These are phyloP conservation scores for Dorcus hopei DNA, from an alignment of 2,888 invertebrate genomes.

Conservation along the genomic window DNA sequence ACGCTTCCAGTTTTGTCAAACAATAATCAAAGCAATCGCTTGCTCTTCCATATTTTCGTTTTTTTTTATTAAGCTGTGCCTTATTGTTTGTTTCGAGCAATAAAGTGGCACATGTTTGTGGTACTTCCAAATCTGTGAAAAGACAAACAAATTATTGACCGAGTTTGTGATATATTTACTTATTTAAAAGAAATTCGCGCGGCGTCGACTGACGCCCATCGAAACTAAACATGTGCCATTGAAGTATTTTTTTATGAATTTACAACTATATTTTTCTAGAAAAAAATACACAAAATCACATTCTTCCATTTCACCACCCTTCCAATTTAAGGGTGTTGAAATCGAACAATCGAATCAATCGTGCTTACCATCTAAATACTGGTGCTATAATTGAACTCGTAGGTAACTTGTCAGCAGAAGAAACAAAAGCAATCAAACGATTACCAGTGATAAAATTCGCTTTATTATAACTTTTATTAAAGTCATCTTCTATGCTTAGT, in stretches of 20 bases:
- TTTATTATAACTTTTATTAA: too few species aligned
- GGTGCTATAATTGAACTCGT: too few species aligned
- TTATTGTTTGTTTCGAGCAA: constrained; percentile 37
- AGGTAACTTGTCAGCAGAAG: not conserved
- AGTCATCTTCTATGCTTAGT: too few species aligned
- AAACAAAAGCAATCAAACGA: not conserved
- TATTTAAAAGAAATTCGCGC: not conserved
- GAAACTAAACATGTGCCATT: constrained; percentile 38
- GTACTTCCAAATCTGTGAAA: constrained; percentile 8
- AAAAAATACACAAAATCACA: constrained; percentile 4
- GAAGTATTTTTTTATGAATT: constrained; percentile 27
- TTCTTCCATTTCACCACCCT: too few species aligned
- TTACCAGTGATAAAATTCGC: not conserved
- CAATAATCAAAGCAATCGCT: not conserved
- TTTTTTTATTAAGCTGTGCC: constrained; percentile 36
- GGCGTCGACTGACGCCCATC: constrained; percentile 6
- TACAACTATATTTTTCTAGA: constrained; percentile 17
- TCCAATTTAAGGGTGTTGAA: too few species aligned
- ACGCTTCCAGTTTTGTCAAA: not conserved
- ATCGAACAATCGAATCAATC: too few species aligned
- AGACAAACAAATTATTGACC: constrained; percentile 17
- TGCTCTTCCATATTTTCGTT: not conserved
- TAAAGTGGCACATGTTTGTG: constrained; percentile 38
- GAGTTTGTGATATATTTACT: constrained; percentile 16
- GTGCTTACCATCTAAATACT: too few species aligned